Conservation (phyloP, 2,797 vertebrate species). For the Girardinus metallicus region DNA sequence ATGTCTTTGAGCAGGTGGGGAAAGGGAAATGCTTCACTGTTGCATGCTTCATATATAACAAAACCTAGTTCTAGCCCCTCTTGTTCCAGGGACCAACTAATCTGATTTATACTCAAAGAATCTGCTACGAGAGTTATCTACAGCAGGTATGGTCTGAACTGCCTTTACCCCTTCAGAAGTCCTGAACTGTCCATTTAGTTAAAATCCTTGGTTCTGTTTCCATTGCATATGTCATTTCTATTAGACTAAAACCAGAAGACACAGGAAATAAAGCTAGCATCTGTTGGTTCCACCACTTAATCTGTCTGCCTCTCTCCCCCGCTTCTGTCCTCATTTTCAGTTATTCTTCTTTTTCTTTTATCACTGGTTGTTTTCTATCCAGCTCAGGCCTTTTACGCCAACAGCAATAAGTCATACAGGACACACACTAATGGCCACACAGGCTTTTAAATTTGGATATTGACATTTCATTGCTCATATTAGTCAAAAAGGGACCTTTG, state of each 20-base stretch:
- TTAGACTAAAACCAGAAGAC: not conserved
- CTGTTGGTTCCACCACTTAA: slow-evolving; percentile 32
- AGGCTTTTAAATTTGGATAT: not conserved
- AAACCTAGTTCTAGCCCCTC: not conserved
- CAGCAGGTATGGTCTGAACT: not conserved
- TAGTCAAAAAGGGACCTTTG: not conserved
- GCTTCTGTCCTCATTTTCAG: slow-evolving; percentile 22
- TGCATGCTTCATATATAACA: not conserved
- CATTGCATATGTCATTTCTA: slow-evolving; percentile 51
- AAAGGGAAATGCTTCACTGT: not conserved
- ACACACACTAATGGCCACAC: slow-evolving; percentile 15
- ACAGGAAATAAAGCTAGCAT: slow-evolving; percentile 26
- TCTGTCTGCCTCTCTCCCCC: slow-evolving; percentile 39
- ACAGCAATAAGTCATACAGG: slow-evolving; percentile 63
- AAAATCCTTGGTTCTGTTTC: slow-evolving; percentile 12
- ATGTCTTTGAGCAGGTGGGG: not conserved
- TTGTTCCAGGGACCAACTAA: not conserved
- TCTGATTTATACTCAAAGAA: slow-evolving; percentile 1
- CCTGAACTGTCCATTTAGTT: not conserved
- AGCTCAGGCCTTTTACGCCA: slow-evolving; percentile 42
- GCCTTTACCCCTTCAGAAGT: not conserved
- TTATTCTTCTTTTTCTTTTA: slow-evolving; percentile 38
- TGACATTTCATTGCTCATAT: not conserved
- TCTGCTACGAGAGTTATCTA: not conserved
- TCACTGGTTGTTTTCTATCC: slow-evolving; percentile 49